Evolutionary conservation across 2,113 vertebrate genomes (phyloP).

Genomic region (Struthio camelus): DNA sequence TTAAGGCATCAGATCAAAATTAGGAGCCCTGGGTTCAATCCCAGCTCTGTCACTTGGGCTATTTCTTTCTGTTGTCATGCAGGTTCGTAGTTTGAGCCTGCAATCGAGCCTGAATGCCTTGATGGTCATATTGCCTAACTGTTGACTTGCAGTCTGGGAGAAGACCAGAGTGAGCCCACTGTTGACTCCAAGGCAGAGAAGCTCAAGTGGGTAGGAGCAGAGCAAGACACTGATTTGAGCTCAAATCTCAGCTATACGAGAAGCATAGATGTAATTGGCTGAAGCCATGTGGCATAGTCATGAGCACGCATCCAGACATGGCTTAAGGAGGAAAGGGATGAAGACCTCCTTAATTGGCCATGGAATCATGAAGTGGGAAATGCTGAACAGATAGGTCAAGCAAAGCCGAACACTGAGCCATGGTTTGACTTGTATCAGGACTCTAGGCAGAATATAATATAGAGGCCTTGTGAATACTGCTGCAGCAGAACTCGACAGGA

Average conservation of each 20-base stretch:
- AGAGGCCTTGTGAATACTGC: background rate
- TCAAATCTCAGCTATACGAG: background rate
- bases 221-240: background rate
- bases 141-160: background rate
- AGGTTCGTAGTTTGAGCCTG: background rate
- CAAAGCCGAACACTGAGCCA: background rate
- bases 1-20: background rate
- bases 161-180: background rate
- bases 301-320: background rate
- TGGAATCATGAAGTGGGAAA: background rate
- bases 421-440: no score
- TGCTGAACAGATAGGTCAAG: background rate
- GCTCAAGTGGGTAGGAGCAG: background rate
- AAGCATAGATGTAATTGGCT: background rate
- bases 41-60: rapidly evolving
- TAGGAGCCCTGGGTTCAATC: background rate
- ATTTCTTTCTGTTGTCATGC: background rate
- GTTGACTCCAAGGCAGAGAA: background rate
- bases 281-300: background rate
- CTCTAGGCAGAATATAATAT: background rate
- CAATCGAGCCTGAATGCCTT: background rate
- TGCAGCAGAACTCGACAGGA: background rate
- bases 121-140: background rate
- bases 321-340: background rate
- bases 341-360: background rate